Percentiles rank a stretch among this genome's conserved stretches.
Evolutionary conservation across 35 echinoderm and acorn worm genomes (phyloP).

Genomic region (Heliocidaris erythrogramma): DNA sequence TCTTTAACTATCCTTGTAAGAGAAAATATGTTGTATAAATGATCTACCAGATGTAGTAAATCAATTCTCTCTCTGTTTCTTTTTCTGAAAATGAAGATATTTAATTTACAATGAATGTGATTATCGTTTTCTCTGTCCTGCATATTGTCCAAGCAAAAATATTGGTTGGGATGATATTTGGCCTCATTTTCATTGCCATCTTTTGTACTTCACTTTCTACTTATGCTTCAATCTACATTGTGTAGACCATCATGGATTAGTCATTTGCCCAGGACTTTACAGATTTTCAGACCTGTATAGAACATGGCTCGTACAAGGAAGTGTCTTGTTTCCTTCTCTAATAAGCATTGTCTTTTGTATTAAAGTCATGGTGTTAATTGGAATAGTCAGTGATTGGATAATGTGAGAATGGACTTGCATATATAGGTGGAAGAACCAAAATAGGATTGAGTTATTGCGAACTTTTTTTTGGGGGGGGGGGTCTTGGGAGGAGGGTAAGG

Average conservation of each 20-base stretch:
- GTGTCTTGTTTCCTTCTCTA: background rate
- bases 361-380: background rate
- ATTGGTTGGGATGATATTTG: background rate
- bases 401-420: background rate
- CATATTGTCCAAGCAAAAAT: too few species aligned
- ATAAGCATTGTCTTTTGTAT: background rate
- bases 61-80: too few species aligned
- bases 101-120: too few species aligned
- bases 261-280: background rate
- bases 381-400: background rate
- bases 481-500: too few species aligned
- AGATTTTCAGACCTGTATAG: background rate
- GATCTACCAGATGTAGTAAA: too few species aligned
- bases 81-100: too few species aligned
- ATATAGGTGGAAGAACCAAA: too few species aligned
- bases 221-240: background rate
- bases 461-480: too few species aligned
- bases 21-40: too few species aligned
- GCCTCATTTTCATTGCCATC: background rate
- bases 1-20: too few species aligned
- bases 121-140: too few species aligned
- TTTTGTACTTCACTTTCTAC: background rate
- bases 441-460: too few species aligned
- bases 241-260: background rate
- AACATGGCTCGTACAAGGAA: constrained; percentile 13